Evolutionary conservation across 2,113 vertebrate species (phyloP), one percentile per base, ranked within the genome.

Genomic region (Crypturellus undulatus): DNA sequence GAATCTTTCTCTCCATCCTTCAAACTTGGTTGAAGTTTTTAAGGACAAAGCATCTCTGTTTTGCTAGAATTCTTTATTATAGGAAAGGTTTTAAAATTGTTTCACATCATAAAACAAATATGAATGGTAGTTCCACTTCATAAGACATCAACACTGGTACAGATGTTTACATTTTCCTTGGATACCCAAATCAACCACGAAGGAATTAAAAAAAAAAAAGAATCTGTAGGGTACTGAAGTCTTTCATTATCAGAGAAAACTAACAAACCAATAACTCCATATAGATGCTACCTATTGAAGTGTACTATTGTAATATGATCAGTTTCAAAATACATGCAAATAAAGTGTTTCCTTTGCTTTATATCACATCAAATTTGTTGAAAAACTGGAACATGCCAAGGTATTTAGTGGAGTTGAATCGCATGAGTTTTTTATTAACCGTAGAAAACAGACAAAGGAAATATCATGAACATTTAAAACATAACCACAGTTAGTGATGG

Each of bases 11-110:
- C 32, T 86, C 20, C 34, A 58, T 79, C 32, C 25, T 92, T 91
- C 78, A 92, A 84, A 75, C 14, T 20, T 83, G 42, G 6, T 5
- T 79, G 59, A 83, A 10, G 6, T 79, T 87, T 78, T 92, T 65
- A 60, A 60, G 51, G 83, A 81, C 77, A 95, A 96, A 87, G 32
- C 67, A 91, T 87, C 51, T 94, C 87, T 96, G 93, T 94, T 94
- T 89, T 79, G 7, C 22, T 58, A 34, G 25, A 51, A 4, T 77
- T 90, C 49, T 80, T 51, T 73, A 40, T 73, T 94, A 56, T 21
- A 60, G 19, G 32, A 34, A 92, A 89, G 17, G 17, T 64, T 96
- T 94, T 90, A 62, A 73, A 65, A 77, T 18, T 63, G 7, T 18
- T 85, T 67, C 64, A 92, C 19, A 1, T 67, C 71, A 87, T 87